Percentiles rank a stretch among this genome's conserved stretches.
Evolutionary conservation across 2,113 vertebrate genomes (phyloP).

Genomic region (Laterallus jamaicensis): DNA sequence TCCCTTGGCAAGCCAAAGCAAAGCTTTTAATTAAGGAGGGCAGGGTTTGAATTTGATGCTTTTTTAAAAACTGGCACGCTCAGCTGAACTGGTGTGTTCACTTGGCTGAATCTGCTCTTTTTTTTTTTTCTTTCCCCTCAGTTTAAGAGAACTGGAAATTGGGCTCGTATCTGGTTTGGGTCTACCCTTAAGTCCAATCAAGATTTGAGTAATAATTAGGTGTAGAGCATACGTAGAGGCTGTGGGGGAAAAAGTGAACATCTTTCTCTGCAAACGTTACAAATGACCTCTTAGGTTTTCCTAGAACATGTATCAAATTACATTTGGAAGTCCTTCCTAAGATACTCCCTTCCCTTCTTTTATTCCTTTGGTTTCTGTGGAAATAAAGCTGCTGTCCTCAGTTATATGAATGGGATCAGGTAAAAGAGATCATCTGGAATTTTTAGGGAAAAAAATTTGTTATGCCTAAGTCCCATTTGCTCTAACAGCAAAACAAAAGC

Average conservation of each 20-base stretch:
- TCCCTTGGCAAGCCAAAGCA: constrained; percentile 12
- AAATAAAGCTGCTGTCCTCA: neutral
- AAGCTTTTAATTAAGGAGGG: constrained; percentile 42
- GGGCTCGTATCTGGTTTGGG: neutral
- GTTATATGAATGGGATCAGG: neutral
- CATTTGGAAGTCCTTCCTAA: neutral
- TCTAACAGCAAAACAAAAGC: neutral
- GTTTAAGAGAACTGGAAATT: neutral
- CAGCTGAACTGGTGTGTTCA: neutral
- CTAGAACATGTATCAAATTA: neutral
- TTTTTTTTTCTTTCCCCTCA: neutral
- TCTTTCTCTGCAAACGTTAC: neutral
- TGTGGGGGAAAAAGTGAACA: neutral
- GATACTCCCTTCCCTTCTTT: neutral
- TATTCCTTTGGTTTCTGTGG: neutral
- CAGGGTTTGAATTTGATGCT: constrained; percentile 7
- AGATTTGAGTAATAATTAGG: neutral
- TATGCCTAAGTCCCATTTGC: neutral
- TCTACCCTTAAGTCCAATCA: neutral
- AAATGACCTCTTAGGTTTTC: neutral
- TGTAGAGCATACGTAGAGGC: neutral
- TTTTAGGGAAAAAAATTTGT: neutral
- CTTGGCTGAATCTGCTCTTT: neutral
- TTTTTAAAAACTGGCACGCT: neutral
- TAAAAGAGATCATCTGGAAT: neutral